Evolutionary conservation across 1,140 invertebrate species (phyloP).

Genomic region (Brachionus paranguensis): DNA sequence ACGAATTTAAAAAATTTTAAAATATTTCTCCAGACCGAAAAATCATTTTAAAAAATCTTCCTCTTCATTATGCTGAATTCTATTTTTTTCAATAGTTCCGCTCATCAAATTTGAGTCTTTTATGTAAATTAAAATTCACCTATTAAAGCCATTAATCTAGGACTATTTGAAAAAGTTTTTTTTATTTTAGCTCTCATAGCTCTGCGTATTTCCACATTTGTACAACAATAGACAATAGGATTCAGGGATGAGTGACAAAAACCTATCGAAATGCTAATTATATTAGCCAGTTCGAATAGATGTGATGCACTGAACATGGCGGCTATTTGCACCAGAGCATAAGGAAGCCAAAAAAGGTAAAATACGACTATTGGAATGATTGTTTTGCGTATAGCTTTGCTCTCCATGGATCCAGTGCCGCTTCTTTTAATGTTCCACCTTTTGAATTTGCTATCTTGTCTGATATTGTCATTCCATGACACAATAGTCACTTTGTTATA

Average conservation of each 20-base stretch:
- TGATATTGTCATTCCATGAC: not conserved
- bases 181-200: constrained; percentile 4
- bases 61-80: no score
- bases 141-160: not conserved
- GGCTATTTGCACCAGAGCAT: not conserved
- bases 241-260: constrained; percentile 35
- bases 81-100: no score
- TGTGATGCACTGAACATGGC: not conserved
- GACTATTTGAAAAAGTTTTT: constrained; percentile 25
- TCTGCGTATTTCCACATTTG: constrained; percentile 26
- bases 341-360: constrained; percentile 36
- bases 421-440: constrained; percentile 5
- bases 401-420: constrained; percentile 13
- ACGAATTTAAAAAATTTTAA: no score
- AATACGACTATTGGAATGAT: constrained; percentile 30
- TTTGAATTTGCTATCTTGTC: not conserved
- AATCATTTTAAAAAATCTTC: no score
- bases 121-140: not conserved
- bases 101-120: not conserved
- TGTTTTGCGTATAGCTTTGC: constrained; percentile 17
- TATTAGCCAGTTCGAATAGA: constrained; percentile 15
- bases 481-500: not conserved
- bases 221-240: constrained; percentile 30
- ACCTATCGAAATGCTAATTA: constrained; percentile 18
- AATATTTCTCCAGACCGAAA: no score